Conservation (phyloP, 2,888 invertebrate genomes). For the Gari tellinella region DNA sequence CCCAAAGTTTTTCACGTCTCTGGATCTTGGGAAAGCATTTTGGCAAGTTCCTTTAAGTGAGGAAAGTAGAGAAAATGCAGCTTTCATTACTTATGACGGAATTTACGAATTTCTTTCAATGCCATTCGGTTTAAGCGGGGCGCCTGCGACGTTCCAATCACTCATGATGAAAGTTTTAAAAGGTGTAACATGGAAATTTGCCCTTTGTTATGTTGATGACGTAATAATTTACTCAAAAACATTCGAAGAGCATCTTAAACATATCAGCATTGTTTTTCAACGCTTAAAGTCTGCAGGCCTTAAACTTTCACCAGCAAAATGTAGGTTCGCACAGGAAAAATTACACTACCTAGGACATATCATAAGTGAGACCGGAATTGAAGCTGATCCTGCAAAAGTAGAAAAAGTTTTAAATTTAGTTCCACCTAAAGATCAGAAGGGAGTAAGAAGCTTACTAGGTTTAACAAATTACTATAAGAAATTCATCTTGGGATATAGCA, state of each 20-base stretch:
- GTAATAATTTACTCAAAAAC: conserved; percentile 44
- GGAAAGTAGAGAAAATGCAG: conserved; percentile 53
- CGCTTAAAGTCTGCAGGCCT: conserved; percentile 43
- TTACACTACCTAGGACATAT: conserved; percentile 55
- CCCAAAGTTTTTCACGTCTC: conserved; percentile 44
- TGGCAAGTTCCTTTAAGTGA: conserved; percentile 44
- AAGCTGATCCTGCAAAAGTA: conserved; percentile 45
- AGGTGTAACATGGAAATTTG: conserved; percentile 50
- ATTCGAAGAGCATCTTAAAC: conserved; percentile 48
- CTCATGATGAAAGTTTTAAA: conserved; percentile 49
- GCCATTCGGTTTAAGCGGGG: conserved; percentile 59
- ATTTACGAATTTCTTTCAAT: conserved; percentile 43
- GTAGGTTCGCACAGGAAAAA: conserved; percentile 41
- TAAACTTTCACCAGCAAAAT: conserved; percentile 58
- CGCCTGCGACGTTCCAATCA: conserved; percentile 53
- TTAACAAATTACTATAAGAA: conserved; percentile 58
- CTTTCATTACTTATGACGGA: conserved; percentile 53
- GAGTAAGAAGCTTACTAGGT: conserved; percentile 53
- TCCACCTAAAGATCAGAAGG: conserved; percentile 40
- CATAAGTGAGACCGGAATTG: conserved; percentile 44
- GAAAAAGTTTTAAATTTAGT: conserved; percentile 49
- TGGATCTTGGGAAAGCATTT: conserved; percentile 42
- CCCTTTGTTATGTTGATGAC: conserved; percentile 55
- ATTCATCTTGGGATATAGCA: conserved; percentile 48
- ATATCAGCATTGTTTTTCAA: conserved; percentile 49